Evolutionary conservation across 2,888 invertebrate species (phyloP), one percentile per base, ranked within the genome.

Genomic region (Pardosa pseudoannulata): DNA sequence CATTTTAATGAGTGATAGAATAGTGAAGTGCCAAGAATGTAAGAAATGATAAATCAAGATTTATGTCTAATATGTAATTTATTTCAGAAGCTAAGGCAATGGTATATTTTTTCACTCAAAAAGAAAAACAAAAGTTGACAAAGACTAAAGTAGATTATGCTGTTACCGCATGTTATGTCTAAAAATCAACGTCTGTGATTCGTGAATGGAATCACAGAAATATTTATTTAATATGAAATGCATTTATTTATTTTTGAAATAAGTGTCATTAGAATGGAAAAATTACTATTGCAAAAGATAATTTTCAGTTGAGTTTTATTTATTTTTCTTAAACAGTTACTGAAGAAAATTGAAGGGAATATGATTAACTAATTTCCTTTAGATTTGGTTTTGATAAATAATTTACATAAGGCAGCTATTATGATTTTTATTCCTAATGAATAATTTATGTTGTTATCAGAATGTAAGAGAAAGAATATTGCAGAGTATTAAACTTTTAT

Each of bases 11-110:
- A 41, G 36, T 70, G 39, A 28, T 70, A 39, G 28, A 7, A 9
- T 70, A 28, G 36, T 11, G 41, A 70, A 70, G 70, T 70, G 70
- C 70, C 70, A 70, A 70, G 70, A 70, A 56, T 56, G 56, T 23
- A 56, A 56, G 56, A 46, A 46, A 46, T 6, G 56, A 23, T 19
- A 56, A 56, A 56, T 16, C 5, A 23, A 23, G 23, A 23, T 23
- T 56, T 23, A 19, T 23, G 56, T 23, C 23, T 19, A 19, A 46
- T 46, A 16, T 46, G 13, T 46, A 46, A 56, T 56, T 56, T 56
- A 56, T 56, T 56, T 56, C 56, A 56, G 56, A 56, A 56, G 23
- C 23, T 56, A 23, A 56, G 23, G 23, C 23, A 56, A 56, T 56
- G 56, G 56, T 56, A 56, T 56, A 56, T 56, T 56, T 56, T 56